These are phyloP conservation scores for Drosophila fuyamai DNA, from an alignment of 1,140 invertebrate genomes.

Conservation along the genomic window DNA sequence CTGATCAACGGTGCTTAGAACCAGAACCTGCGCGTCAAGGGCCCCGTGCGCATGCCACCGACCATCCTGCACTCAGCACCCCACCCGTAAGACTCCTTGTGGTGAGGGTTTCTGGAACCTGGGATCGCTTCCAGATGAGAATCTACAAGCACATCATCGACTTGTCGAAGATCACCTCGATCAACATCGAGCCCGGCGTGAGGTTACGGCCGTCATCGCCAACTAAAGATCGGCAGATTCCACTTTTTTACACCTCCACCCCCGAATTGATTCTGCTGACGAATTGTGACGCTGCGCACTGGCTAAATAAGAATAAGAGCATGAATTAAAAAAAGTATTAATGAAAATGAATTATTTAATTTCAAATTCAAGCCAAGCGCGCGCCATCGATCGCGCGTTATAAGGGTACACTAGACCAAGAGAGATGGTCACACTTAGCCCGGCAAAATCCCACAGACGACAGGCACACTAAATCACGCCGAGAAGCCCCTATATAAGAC, in stretches of 20 bases:
- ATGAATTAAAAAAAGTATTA: too few relatives aligned
- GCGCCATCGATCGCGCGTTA: too few relatives aligned
- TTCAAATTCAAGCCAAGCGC: too few relatives aligned
- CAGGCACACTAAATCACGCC: too few relatives aligned
- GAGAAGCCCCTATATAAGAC: too few relatives aligned
- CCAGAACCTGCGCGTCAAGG: constrained; percentile 98
- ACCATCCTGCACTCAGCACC: constrained; percentile 96
- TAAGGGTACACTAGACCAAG: too few relatives aligned
- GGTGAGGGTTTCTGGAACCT: constrained; percentile 99
- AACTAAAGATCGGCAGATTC: constrained; percentile 67
- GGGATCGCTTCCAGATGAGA: constrained; percentile 99
- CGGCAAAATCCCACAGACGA: too few relatives aligned
- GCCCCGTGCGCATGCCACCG: constrained; percentile 98
- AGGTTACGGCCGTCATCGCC: constrained; percentile 99
- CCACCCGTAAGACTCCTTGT: constrained; percentile 99
- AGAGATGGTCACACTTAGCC: too few relatives aligned
- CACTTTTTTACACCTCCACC: constrained; percentile 28
- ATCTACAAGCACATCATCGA: constrained; percentile 99
- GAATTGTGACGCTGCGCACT: too few relatives aligned
- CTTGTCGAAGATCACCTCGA: constrained; percentile 99
- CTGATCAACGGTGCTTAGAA: constrained; percentile 98
- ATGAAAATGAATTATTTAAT: too few relatives aligned
- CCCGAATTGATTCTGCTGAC: too few relatives aligned
- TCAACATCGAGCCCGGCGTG: constrained; percentile 99
- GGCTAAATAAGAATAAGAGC: too few relatives aligned